Evolutionary conservation across 35 echinoderm and acorn worm species (phyloP), one percentile per base, ranked within the genome.

Genomic region (Apostichopus japonicus): DNA sequence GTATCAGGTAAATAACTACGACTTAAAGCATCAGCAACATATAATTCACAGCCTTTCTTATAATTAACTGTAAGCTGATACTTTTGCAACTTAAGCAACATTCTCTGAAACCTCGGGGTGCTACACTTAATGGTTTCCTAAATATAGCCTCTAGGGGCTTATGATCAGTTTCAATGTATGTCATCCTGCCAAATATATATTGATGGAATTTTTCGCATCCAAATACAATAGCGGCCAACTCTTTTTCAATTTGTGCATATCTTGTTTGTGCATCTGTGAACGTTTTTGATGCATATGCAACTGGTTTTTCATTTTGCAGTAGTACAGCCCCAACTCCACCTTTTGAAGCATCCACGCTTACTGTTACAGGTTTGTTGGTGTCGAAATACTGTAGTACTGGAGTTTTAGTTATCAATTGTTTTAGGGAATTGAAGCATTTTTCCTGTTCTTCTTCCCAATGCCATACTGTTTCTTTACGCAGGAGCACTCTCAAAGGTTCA

Each of bases 191-290:
- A 90, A 76, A 94, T 1, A 96, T 57, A 25, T 88, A 96, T 58
- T 96, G 86, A 25, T 96, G 92, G 63, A 96, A 92, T 53, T 76
- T 92, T 90, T 94, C 73, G 76, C 90, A 96, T 54, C 93, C 93
- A 91, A 92, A 94, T 6, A 71, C 27, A 10, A 96, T 90, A 13
- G 95, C 93, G 2, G 79, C 73, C 77, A 94, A 81, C 76, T 94
- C 95, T 79, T 94, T 94, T 83, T 96, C 83, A 59, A 96, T 96
- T 77, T 94, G 95, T 67, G 95, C 90, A 63, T 94, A 92, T 10
- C 73, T 86, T 5, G 67, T 62, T 77, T 94, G 86, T 55, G 95
- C 8, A 9, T 93, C 57, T 8, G 91, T 93, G 27, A 96, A 71
- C 16, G 90, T 84, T 90, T 87, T 88, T 23, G 93, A 94, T 72